phyloP scores from a whole-genome alignment of 2,797 vertebrate species.

The Echeneis naucrates region DNA sequence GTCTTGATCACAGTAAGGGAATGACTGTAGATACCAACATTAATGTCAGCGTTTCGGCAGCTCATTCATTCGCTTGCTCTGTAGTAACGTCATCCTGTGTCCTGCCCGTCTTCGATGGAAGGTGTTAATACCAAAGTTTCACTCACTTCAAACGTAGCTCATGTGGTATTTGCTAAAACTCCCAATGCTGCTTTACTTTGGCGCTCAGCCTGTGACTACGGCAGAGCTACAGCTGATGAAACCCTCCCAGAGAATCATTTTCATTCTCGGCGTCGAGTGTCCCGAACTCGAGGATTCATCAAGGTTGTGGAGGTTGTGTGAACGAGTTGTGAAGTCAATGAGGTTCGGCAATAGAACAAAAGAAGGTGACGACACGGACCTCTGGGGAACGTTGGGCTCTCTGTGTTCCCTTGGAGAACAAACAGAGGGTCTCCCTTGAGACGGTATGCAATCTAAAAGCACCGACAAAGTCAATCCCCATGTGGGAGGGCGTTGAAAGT shows the following conservation, averaged over 20 bases:
- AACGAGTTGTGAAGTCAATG: constrained; percentile 16
- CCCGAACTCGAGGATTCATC: constrained; percentile 9
- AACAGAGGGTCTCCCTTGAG: background rate
- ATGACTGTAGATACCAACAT: background rate
- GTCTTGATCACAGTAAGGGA: background rate
- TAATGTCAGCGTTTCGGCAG: background rate
- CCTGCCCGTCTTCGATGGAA: background rate
- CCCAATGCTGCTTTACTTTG: background rate
- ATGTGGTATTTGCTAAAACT: background rate
- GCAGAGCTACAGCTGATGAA: background rate
- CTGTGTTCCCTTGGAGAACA: too few species aligned
- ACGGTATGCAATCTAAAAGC: constrained; percentile 9
- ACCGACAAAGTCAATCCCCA: background rate
- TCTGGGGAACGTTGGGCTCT: too few species aligned
- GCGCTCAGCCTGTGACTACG: background rate
- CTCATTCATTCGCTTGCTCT: background rate
- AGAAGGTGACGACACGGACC: background rate
- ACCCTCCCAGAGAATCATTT: background rate
- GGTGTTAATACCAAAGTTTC: background rate
- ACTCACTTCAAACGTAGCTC: background rate
- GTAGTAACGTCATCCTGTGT: background rate
- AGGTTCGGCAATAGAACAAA: constrained; percentile 6
- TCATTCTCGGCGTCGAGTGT: background rate
- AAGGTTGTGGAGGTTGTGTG: background rate
- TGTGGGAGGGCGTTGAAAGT: background rate